Conservation (phyloP, 2,797 vertebrate genomes). For the Leuciscus waleckii region DNA sequence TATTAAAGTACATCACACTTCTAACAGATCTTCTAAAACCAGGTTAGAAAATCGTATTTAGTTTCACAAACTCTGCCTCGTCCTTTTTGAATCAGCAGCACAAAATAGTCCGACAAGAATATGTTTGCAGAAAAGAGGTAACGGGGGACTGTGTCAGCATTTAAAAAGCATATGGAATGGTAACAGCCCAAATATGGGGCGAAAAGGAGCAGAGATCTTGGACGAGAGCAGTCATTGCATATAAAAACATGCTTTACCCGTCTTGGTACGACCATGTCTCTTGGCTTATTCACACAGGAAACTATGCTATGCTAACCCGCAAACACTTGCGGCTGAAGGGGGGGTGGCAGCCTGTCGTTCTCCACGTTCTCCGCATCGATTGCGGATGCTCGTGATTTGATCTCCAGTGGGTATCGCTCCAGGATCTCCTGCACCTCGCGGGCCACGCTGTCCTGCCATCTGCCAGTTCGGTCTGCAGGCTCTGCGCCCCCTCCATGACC, state of each 20-base stretch:
- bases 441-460: constrained; percentile 86
- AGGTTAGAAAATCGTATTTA: constrained; percentile 4
- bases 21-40: constrained; percentile 2
- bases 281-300: constrained; percentile 6
- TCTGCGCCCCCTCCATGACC: constrained; percentile 84
- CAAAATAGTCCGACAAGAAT: neutral
- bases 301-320: constrained; percentile 77
- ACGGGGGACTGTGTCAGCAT: neutral
- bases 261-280: constrained; percentile 2
- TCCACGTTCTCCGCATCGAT: constrained; percentile 92
- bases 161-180: neutral
- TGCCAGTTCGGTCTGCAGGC: constrained; percentile 87
- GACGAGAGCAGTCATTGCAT: neutral
- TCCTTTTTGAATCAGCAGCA: constrained; percentile 16
- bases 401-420: constrained; percentile 89
- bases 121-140: neutral
- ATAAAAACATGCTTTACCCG: constrained; percentile 2
- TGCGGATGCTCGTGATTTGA: constrained; percentile 80
- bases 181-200: neutral
- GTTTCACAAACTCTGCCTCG: neutral
- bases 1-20: neutral
- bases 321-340: constrained; percentile 91
- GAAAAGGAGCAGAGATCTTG: neutral
- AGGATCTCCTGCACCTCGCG: constrained; percentile 88
- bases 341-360: constrained; percentile 89